phyloP scores from a whole-genome alignment of 1,140 invertebrate species.

The Hirudo medicinalis region DNA sequence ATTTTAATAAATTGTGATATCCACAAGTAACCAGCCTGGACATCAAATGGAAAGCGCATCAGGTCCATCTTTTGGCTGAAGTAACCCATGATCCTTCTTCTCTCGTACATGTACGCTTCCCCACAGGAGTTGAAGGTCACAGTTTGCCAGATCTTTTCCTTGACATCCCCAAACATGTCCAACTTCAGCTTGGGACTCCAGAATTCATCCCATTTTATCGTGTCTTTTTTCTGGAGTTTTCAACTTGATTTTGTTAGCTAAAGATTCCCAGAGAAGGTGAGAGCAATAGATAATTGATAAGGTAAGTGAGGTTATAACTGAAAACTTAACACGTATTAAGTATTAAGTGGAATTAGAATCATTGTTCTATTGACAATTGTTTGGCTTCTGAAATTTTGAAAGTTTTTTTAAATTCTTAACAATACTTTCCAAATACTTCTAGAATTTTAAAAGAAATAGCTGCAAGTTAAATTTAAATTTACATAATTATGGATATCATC shows the following conservation, averaged over 20 bases:
- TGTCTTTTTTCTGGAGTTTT: conserved; percentile 11
- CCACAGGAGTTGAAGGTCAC: conserved; percentile 11
- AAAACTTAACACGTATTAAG: too few species aligned
- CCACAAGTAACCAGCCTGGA: conserved; percentile 20
- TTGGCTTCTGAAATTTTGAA: neutral
- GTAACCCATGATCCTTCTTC: conserved; percentile 22
- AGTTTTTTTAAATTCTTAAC: too few species aligned
- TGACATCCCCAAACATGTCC: conserved; percentile 17
- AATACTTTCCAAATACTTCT: too few species aligned
- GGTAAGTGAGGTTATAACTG: neutral
- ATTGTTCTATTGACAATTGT: neutral
- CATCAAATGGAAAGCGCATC: conserved; percentile 26
- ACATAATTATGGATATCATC: neutral
- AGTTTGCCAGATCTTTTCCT: conserved; percentile 20
- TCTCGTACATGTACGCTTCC: conserved; percentile 19
- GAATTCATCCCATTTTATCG: conserved; percentile 16
- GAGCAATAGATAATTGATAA: neutral
- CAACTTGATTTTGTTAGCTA: conserved; percentile 13
- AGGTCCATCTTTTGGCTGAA: conserved; percentile 26
- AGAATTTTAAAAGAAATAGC: too few species aligned
- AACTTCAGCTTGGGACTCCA: conserved; percentile 22
- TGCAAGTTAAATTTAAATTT: too few species aligned
- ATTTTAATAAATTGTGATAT: neutral
- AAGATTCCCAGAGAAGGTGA: conserved; percentile 19
- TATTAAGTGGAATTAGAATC: too few species aligned